phyloP scores from a whole-genome alignment of 2,888 invertebrate species.

The Dyspetes luteomarginatus region DNA sequence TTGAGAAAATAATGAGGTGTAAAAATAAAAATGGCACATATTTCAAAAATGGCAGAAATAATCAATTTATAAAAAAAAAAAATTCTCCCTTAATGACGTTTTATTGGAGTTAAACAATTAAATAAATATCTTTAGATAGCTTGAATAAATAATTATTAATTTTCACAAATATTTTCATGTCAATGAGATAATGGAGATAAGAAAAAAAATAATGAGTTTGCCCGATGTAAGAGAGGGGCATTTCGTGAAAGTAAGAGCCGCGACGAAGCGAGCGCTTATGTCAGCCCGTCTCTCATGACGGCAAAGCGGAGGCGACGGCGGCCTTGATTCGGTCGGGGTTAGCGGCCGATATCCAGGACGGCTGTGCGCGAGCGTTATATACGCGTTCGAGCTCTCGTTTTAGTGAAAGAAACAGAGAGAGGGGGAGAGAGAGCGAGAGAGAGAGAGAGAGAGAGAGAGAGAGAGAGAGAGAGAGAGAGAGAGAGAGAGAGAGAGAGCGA shows the following conservation, averaged over 20 bases:
- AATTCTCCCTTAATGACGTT: no score
- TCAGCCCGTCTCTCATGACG: conserved; percentile 36
- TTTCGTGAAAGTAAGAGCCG: conserved; percentile 79
- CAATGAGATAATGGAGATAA: not conserved
- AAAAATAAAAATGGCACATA: no score
- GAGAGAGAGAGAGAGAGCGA: conserved; percentile 47
- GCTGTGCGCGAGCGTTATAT: conserved; percentile 55
- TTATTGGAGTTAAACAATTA: no score
- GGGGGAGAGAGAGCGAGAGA: conserved; percentile 43
- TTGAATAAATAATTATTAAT: no score
- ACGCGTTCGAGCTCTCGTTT: conserved; percentile 26
- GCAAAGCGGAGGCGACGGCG: conserved; percentile 64
- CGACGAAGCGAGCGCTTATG: conserved; percentile 57
- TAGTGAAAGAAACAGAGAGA: conserved; percentile 37
- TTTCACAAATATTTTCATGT: no score
- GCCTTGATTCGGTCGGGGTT: conserved; percentile 82
- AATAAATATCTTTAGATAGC: no score
- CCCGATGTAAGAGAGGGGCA: conserved; percentile 21
- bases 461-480: conserved; percentile 28
- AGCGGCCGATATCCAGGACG: conserved; percentile 80
- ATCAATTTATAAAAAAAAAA: no score
- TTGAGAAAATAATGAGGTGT: no score
- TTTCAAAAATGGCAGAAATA: no score
- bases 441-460: conserved; percentile 41
- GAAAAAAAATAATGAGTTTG: not conserved